Percentiles rank a stretch among this genome's conserved stretches.
Conservation (phyloP, 2,113 vertebrate species). For the Chaetorhynchus papuensis region DNA sequence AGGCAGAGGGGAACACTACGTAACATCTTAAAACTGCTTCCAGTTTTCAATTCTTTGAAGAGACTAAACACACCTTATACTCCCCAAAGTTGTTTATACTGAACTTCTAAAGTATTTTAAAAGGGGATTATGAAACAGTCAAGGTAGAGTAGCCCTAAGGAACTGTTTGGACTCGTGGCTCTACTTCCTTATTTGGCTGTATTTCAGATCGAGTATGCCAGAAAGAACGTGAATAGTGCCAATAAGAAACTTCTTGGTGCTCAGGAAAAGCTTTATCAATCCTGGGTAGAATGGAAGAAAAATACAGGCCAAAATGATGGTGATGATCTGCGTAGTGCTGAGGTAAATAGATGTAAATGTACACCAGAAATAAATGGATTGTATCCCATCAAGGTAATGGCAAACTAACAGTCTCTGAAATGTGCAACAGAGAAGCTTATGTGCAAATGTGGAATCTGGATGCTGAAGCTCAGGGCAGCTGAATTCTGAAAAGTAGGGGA, state of each 20-base stretch:
- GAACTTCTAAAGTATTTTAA: not conserved
- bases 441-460: not conserved
- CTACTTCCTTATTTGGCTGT: slow-evolving; percentile 21
- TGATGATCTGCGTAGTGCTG: slow-evolving; percentile 67
- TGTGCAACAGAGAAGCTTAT: not conserved
- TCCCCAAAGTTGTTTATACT: not conserved
- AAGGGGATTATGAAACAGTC: not conserved
- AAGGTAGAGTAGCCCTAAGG: not conserved
- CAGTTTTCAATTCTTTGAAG: not conserved
- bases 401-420: not conserved
- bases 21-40: not conserved
- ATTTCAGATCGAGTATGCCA: slow-evolving; percentile 85
- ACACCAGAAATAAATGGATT: not conserved
- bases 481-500: not conserved
- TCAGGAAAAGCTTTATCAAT: slow-evolving; percentile 75
- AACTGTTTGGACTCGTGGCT: not conserved
- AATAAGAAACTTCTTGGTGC: slow-evolving; percentile 81
- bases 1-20: not conserved
- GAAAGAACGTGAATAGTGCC: slow-evolving; percentile 80
- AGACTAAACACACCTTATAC: not conserved
- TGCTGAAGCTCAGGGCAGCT: not conserved
- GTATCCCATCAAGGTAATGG: not conserved
- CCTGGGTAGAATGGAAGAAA: slow-evolving; percentile 80
- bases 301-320: slow-evolving; percentile 56
- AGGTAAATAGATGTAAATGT: slow-evolving; percentile 70